A percentile compares a stretch with the other conserved stretches of the same genome.
phyloP scores from a whole-genome alignment of 2,888 invertebrate species.

The Temnothorax rugatulus region DNA sequence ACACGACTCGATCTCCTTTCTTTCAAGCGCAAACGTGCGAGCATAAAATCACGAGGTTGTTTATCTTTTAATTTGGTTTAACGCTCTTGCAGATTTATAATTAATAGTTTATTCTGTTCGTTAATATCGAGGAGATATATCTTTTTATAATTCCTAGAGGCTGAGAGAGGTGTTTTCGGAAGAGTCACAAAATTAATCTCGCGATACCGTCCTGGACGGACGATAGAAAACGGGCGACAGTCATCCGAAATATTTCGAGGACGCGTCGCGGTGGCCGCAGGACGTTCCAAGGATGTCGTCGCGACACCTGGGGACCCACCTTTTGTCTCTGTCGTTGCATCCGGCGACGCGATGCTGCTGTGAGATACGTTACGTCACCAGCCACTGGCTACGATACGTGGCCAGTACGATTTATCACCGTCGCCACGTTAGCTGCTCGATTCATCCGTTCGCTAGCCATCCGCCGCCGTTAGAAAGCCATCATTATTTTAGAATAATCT shows the following conservation, averaged over 20 bases:
- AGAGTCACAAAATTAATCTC: slow-evolving; percentile 40
- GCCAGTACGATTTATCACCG: slow-evolving; percentile 79
- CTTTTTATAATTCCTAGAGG: background rate
- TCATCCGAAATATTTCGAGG: slow-evolving; percentile 64
- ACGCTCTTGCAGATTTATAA: background rate
- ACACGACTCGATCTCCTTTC: slow-evolving; percentile 62
- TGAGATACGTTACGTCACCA: slow-evolving; percentile 60
- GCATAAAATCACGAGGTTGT: background rate
- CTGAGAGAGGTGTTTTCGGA: background rate
- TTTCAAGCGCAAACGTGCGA: slow-evolving; percentile 41
- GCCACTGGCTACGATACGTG: slow-evolving; percentile 38
- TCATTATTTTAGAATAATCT: slow-evolving; percentile 86
- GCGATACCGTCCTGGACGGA: slow-evolving; percentile 59
- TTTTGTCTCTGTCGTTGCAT: slow-evolving; percentile 72
- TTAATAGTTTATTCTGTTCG: slow-evolving; percentile 14
- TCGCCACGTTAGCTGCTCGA: slow-evolving; percentile 58
- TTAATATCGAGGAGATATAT: background rate
- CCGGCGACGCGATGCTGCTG: slow-evolving; percentile 53
- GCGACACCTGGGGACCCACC: slow-evolving; percentile 77
- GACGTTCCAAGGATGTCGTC: slow-evolving; percentile 76
- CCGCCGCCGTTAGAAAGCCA: slow-evolving; percentile 78
- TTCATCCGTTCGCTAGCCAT: slow-evolving; percentile 61
- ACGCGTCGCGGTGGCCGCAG: slow-evolving; percentile 54
- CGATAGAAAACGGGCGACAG: slow-evolving; percentile 35
- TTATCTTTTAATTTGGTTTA: background rate